phyloP scores from a whole-genome alignment of 2,888 invertebrate genomes.

The Nebria salina region DNA sequence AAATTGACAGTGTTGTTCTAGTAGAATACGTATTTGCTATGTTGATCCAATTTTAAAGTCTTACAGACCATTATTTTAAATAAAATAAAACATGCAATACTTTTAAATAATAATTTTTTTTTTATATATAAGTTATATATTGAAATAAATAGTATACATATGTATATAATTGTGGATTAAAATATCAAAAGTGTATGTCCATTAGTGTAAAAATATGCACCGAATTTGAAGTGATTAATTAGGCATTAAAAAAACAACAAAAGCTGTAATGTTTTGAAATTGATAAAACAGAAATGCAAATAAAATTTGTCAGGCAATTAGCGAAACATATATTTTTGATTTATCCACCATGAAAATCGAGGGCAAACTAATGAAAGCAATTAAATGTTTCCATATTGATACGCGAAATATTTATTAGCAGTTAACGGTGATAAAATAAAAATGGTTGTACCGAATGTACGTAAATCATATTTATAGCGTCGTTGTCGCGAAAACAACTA shows the following conservation, averaged over 20 bases:
- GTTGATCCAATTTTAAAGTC: too few relatives aligned
- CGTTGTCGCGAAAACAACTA: background rate
- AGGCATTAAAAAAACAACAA: background rate
- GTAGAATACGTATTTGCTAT: too few relatives aligned
- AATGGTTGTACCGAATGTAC: background rate
- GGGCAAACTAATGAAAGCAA: background rate
- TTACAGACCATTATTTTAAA: too few relatives aligned
- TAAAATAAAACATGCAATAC: too few relatives aligned
- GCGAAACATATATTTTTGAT: background rate
- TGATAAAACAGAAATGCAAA: background rate
- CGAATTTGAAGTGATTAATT: background rate
- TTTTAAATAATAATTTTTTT: too few relatives aligned
- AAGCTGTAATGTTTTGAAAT: background rate
- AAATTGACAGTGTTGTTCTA: too few relatives aligned
- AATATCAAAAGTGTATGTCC: too few relatives aligned
- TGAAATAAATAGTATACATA: too few relatives aligned
- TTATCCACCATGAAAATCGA: background rate
- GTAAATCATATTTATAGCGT: background rate
- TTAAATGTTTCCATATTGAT: background rate
- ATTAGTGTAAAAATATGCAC: background rate
- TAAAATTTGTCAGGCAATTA: background rate
- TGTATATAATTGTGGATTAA: too few relatives aligned
- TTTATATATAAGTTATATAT: too few relatives aligned
- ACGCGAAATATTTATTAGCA: background rate
- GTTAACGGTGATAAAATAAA: background rate